phyloP scores from a whole-genome alignment of 2,113 vertebrate species.

The Syngnathoides biaculeatus region DNA sequence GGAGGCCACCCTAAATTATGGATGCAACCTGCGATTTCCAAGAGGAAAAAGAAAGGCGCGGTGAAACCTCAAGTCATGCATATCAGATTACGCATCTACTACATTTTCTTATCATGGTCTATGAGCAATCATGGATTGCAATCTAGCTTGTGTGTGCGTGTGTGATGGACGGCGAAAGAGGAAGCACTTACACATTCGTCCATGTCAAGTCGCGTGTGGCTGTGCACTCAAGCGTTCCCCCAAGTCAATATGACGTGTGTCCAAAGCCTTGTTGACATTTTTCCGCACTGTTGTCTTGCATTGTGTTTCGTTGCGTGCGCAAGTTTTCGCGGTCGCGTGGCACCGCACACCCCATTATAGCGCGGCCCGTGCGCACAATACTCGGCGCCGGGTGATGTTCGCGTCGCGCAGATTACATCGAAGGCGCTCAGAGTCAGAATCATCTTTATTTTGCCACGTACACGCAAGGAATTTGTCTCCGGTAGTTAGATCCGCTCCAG shows the following conservation, averaged over 20 bases:
- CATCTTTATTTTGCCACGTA: too few species aligned
- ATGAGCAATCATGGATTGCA: constrained; percentile 68
- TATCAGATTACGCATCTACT: constrained; percentile 75
- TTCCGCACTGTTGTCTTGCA: constrained; percentile 13
- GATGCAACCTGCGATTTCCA: constrained; percentile 76
- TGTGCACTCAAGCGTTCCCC: constrained; percentile 45
- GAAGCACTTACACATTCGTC: constrained; percentile 48
- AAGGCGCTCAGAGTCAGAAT: not conserved
- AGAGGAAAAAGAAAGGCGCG: constrained; percentile 69
- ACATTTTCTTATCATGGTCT: constrained; percentile 74
- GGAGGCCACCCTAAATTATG: constrained; percentile 74
- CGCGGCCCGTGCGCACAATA: not conserved
- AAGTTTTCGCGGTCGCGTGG: constrained; percentile 2
- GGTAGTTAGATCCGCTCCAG: too few species aligned
- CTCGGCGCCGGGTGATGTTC: not conserved
- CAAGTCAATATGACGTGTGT: constrained; percentile 36
- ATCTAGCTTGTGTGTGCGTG: constrained; percentile 64
- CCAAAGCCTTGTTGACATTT: constrained; percentile 19
- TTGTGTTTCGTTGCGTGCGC: constrained; percentile 3
- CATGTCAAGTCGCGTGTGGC: constrained; percentile 41
- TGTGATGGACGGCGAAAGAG: constrained; percentile 17
- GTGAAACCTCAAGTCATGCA: constrained; percentile 77
- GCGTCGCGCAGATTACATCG: not conserved
- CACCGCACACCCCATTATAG: not conserved
- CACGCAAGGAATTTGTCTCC: too few species aligned